Evolutionary conservation across 2,113 vertebrate species (phyloP).

Genomic region (Salvelinus namaycush): DNA sequence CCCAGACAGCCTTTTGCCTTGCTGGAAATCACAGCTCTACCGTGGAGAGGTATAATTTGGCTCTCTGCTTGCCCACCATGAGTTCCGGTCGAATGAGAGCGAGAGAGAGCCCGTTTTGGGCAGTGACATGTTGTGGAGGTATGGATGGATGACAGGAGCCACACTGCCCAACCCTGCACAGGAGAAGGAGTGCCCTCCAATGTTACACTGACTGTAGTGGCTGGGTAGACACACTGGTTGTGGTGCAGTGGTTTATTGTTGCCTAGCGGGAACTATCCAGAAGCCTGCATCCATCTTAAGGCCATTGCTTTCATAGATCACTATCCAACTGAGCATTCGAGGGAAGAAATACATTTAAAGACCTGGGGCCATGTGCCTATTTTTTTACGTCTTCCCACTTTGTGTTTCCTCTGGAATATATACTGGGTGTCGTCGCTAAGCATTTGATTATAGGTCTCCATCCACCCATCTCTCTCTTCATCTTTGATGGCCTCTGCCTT

Average conservation of each 20-base stretch:
- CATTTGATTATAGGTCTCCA: not conserved
- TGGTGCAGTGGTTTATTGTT: not conserved
- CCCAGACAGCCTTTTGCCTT: conserved; percentile 37
- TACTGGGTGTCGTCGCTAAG: not conserved
- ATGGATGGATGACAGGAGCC: not conserved
- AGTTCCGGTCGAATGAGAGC: conserved; percentile 1
- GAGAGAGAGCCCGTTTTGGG: not conserved
- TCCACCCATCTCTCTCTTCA: not conserved
- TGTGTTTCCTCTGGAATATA: not conserved
- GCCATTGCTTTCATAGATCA: no score
- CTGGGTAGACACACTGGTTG: not conserved
- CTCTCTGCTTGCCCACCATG: conserved; percentile 16
- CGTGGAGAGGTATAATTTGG: conserved; percentile 3
- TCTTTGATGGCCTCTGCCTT: conserved; percentile 5
- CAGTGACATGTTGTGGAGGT: conserved; percentile 3
- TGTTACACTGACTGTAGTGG: not conserved
- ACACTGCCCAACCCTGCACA: not conserved
- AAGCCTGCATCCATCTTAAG: no score
- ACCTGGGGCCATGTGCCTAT: not conserved
- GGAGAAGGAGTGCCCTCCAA: not conserved
- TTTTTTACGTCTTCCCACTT: not conserved
- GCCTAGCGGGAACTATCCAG: no score
- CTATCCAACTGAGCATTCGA: no score
- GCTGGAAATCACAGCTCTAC: conserved; percentile 32
- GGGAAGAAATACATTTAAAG: not conserved